Conservation (phyloP, 2,113 vertebrate species). For the Dicentrarchus labrax region DNA sequence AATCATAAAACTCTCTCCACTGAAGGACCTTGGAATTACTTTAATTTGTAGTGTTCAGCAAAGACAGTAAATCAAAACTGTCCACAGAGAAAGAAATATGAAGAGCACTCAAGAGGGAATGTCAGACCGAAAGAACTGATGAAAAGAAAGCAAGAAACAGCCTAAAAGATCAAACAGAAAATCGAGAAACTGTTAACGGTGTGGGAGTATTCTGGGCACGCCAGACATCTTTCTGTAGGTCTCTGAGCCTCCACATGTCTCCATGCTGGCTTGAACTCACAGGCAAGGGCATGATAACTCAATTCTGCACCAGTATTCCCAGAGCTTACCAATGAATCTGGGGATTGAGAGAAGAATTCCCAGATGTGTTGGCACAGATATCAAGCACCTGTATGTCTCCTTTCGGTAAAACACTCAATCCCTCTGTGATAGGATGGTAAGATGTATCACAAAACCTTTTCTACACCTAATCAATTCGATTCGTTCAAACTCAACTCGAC, state of each 20-base stretch:
- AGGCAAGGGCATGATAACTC: slow-evolving; percentile 49
- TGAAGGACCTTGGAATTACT: not conserved
- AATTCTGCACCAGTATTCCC: slow-evolving; percentile 31
- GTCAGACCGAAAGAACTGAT: not conserved
- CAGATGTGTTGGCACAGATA: slow-evolving; percentile 60
- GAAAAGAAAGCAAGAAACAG: slow-evolving; percentile 15
- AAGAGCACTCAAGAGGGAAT: not conserved
- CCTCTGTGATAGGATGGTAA: not conserved
- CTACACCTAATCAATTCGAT: not conserved
- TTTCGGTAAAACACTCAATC: slow-evolving; percentile 14
- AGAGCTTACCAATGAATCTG: slow-evolving; percentile 53
- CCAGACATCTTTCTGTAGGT: slow-evolving; percentile 17
- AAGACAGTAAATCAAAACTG: slow-evolving; percentile 24
- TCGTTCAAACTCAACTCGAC: not conserved
- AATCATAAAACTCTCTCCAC: slow-evolving; percentile 29
- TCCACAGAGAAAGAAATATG: slow-evolving; percentile 10
- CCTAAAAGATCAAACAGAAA: slow-evolving; percentile 7
- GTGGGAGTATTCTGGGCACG: slow-evolving; percentile 37
- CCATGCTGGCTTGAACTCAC: slow-evolving; percentile 32
- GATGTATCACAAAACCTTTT: not conserved
- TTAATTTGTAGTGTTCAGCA: slow-evolving; percentile 43
- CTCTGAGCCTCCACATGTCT: slow-evolving; percentile 34
- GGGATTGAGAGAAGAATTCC: slow-evolving; percentile 43
- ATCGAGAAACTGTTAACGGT: slow-evolving; percentile 11
- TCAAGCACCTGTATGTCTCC: slow-evolving; percentile 23